These are phyloP conservation scores for Melanotaenia trifasciata DNA, from an alignment of 2,797 vertebrate genomes.

Conservation along the genomic window DNA sequence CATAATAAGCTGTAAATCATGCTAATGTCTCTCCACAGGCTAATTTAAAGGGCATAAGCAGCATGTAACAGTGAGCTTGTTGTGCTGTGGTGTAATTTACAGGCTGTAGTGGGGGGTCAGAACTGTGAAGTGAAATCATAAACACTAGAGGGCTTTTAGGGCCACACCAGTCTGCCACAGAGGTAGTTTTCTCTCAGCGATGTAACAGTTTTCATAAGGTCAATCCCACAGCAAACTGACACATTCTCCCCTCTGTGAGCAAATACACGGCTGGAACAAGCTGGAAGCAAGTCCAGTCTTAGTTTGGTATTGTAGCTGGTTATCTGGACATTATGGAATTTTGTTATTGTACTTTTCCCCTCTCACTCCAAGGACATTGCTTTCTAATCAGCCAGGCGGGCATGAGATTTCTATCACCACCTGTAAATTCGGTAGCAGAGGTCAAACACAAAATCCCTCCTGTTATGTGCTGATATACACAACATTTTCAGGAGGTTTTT, in stretches of 20 bases:
- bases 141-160: constrained; percentile 45
- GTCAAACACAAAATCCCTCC: background rate
- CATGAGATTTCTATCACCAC: background rate
- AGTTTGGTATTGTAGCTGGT: background rate
- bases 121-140: constrained; percentile 28
- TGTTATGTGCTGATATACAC: background rate
- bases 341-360: constrained; percentile 1
- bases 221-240: constrained; percentile 35
- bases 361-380: background rate
- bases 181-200: constrained; percentile 37
- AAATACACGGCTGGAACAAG: constrained; percentile 20
- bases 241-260: constrained; percentile 28
- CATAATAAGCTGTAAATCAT: constrained; percentile 30
- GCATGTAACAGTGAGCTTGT: constrained; percentile 22
- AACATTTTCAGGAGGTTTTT: background rate
- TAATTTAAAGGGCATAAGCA: constrained; percentile 17
- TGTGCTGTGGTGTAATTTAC: constrained; percentile 28
- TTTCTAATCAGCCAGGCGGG: constrained; percentile 7
- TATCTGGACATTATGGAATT: constrained; percentile 13
- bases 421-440: background rate
- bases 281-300: constrained; percentile 3
- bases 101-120: constrained; percentile 13
- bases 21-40: constrained; percentile 1
- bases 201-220: constrained; percentile 37
- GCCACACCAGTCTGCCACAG: constrained; percentile 22